Conservation (phyloP, 1,140 invertebrate species). For the Drosophila burlai region DNA sequence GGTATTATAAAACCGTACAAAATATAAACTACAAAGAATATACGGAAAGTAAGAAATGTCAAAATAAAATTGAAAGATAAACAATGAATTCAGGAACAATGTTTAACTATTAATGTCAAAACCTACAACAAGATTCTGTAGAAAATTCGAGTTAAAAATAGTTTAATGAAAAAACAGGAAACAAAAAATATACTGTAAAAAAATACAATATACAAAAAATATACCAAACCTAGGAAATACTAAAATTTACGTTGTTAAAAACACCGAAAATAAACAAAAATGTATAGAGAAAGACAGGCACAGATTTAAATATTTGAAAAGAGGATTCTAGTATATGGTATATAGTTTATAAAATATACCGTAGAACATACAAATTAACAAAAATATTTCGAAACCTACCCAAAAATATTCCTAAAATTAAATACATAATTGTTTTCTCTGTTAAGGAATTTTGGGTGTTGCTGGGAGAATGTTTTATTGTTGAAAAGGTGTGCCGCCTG, state of each 20-base stretch:
- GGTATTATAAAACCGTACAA: too few relatives aligned
- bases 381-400: not conserved
- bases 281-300: too few relatives aligned
- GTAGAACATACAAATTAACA: not conserved
- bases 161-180: too few relatives aligned
- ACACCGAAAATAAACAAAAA: too few relatives aligned
- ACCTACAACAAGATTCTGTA: not conserved
- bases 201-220: not conserved
- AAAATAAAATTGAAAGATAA: not conserved
- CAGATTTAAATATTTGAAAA: too few relatives aligned
- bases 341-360: not conserved
- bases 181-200: not conserved
- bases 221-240: too few relatives aligned
- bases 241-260: not conserved
- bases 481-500: constrained; percentile 13
- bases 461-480: constrained; percentile 16
- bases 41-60: too few relatives aligned
- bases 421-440: constrained; percentile 1
- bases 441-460: constrained; percentile 9
- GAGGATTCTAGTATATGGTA: too few relatives aligned
- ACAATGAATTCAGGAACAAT: too few relatives aligned
- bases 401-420: not conserved
- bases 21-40: too few relatives aligned
- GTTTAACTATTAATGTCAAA: too few relatives aligned
- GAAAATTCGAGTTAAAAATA: too few relatives aligned